phyloP scores from a whole-genome alignment of 2,113 vertebrate genomes.

The Tretioscincus oriximinensis region DNA sequence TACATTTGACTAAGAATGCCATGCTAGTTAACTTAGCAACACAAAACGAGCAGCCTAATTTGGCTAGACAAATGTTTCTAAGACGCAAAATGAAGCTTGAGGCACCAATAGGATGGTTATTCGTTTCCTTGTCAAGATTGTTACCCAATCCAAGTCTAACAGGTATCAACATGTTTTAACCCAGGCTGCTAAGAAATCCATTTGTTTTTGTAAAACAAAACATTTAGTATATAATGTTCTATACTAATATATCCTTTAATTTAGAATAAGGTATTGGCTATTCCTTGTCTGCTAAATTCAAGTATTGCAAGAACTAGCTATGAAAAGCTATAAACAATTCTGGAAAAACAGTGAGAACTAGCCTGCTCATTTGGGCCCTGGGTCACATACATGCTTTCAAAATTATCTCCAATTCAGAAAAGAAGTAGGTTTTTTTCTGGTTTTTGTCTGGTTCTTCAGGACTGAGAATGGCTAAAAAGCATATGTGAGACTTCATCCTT shows the following conservation, averaged over 20 bases:
- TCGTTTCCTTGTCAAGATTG: too few species aligned
- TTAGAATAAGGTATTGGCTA: not conserved
- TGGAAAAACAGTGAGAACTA: not conserved
- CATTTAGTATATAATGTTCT: not conserved
- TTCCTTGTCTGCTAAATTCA: not conserved
- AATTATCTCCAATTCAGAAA: too few species aligned
- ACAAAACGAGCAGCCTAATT: not conserved
- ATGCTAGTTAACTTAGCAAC: too few species aligned
- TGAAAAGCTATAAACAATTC: not conserved
- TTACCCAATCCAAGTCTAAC: not conserved
- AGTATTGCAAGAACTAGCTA: not conserved
- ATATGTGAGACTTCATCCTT: too few species aligned
- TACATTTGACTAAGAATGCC: too few species aligned
- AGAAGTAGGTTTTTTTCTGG: too few species aligned
- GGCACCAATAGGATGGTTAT: not conserved
- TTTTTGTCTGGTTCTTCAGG: too few species aligned
- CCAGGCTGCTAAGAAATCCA: not conserved
- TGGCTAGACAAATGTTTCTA: not conserved
- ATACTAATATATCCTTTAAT: not conserved
- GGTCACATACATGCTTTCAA: too few species aligned
- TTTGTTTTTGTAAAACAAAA: too few species aligned
- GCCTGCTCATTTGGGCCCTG: not conserved
- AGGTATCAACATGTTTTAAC: not conserved
- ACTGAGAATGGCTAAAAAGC: too few species aligned
- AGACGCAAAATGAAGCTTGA: not conserved